Conservation (phyloP, 2,113 vertebrate genomes). For the Hemiprocne comata region DNA sequence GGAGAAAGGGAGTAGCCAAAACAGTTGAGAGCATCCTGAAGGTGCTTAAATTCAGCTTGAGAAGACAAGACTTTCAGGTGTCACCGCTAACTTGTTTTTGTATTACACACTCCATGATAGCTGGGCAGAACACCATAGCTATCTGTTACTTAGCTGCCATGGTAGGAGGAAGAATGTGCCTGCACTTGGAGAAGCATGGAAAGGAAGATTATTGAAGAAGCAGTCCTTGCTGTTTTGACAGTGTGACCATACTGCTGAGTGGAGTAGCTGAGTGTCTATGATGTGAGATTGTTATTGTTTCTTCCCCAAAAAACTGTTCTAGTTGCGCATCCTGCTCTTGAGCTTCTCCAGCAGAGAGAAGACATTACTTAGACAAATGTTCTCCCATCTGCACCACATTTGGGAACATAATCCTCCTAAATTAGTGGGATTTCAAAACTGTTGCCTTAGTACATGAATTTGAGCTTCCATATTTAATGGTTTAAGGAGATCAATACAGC, state of each 20-base stretch:
- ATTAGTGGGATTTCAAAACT: slow-evolving; percentile 24
- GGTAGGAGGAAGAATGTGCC: neutral
- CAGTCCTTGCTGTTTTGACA: neutral
- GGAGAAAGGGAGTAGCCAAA: neutral
- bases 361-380: neutral
- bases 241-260: neutral
- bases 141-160: neutral
- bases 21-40: neutral
- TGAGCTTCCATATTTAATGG: slow-evolving; percentile 59
- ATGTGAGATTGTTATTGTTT: neutral
- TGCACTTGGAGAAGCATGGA: neutral
- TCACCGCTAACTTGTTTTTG: fast-evolving
- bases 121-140: neutral
- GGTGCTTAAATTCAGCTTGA: neutral
- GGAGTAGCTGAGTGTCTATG: neutral
- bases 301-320: neutral
- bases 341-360: neutral
- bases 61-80: neutral
- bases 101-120: neutral
- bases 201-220: neutral
- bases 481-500: slow-evolving; percentile 38
- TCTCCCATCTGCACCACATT: neutral
- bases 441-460: slow-evolving; percentile 22
- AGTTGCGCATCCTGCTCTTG: neutral
- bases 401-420: neutral